Evolutionary conservation across 2,888 invertebrate species (phyloP).

Genomic region (Drosophila neutralis): DNA sequence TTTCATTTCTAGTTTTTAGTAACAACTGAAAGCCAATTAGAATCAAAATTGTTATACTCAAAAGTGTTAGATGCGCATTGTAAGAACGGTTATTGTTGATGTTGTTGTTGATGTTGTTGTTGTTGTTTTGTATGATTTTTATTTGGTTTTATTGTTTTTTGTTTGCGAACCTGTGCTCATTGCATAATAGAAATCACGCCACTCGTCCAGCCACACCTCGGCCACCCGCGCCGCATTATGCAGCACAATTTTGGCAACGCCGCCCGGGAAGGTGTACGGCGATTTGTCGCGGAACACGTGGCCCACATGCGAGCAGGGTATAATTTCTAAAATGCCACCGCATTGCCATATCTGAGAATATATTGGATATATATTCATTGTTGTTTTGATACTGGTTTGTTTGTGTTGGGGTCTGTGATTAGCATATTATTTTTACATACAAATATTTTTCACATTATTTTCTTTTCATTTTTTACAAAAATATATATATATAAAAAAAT

Average conservation of each 20-base stretch:
- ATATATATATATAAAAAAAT: constrained; percentile 8
- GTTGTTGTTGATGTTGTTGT: constrained; percentile 25
- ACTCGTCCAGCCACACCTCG: constrained; percentile 99
- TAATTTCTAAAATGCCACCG: constrained; percentile 97
- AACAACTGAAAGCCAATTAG: constrained; percentile 64
- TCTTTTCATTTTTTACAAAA: constrained; percentile 17
- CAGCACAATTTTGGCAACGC: constrained; percentile 97
- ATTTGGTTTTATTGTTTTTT: constrained; percentile 22
- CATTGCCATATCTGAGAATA: constrained; percentile 95
- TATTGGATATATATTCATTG: constrained; percentile 41
- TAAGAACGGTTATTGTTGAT: constrained; percentile 29
- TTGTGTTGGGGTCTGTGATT: constrained; percentile 57
- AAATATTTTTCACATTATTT: constrained; percentile 18
- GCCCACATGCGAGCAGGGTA: constrained; percentile 97
- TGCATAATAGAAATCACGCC: constrained; percentile 99
- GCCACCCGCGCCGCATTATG: constrained; percentile 99
- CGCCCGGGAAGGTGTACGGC: constrained; percentile 99
- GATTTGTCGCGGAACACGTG: constrained; percentile 99
- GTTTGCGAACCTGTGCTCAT: constrained; percentile 96
- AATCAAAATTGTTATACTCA: constrained; percentile 33
- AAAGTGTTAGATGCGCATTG: constrained; percentile 54
- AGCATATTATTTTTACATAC: constrained; percentile 24
- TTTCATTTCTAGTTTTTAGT: constrained; percentile 47
- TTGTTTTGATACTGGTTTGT: constrained; percentile 61
- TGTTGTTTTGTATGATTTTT: constrained; percentile 32